Conservation (phyloP, 2,797 vertebrate species). For the Hydrocynus forskahlii region DNA sequence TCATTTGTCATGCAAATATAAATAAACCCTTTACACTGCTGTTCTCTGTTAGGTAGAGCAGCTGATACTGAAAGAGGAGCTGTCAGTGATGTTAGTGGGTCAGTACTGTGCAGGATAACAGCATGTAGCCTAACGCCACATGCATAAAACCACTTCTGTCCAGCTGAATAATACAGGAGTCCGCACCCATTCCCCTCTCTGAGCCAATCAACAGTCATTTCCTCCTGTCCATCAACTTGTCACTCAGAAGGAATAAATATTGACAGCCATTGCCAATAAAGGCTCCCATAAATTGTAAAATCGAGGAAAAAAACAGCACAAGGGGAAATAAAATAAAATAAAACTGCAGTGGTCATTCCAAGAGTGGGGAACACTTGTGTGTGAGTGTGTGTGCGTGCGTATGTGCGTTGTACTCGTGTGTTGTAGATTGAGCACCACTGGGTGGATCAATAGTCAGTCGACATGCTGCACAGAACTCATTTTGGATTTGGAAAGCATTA, state of each 20-base stretch:
- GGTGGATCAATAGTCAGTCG: conserved; percentile 65
- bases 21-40: not conserved
- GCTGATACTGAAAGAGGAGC: not conserved
- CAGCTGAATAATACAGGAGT: conserved; percentile 59
- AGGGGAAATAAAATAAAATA: conserved; percentile 72
- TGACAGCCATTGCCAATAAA: conserved; percentile 61
- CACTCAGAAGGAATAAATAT: conserved; percentile 65
- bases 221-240: conserved; percentile 58
- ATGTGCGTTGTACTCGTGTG: conserved; percentile 22
- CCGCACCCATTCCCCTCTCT: conserved; percentile 46
- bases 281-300: conserved; percentile 70
- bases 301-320: conserved; percentile 42
- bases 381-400: conserved; percentile 39
- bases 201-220: conserved; percentile 61
- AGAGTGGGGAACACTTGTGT: conserved; percentile 29
- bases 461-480: conserved; percentile 58
- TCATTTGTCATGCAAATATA: not conserved
- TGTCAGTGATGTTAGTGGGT: not conserved
- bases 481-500: conserved; percentile 71
- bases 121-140: conserved; percentile 12
- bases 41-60: conserved; percentile 5
- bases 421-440: conserved; percentile 66
- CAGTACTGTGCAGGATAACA: conserved; percentile 1
- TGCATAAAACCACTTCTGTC: conserved; percentile 44
- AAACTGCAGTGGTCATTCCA: conserved; percentile 63